Evolutionary conservation across 2,888 invertebrate genomes (phyloP).

Genomic region (Lasioglossum morio): DNA sequence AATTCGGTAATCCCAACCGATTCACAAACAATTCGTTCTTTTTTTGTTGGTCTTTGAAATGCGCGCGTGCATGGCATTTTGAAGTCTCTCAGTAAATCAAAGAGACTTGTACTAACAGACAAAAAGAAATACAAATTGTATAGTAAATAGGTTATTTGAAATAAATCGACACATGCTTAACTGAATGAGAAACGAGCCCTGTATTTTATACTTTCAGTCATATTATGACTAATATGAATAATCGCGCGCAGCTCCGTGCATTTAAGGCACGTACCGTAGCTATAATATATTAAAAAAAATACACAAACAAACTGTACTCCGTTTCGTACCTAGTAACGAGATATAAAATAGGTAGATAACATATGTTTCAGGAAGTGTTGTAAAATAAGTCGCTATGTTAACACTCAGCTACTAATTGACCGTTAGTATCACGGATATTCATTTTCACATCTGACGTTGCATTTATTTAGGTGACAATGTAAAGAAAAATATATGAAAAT

Average conservation of each 20-base stretch:
- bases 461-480: slow-evolving; percentile 62
- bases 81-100: slow-evolving; percentile 66
- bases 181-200: slow-evolving; percentile 73
- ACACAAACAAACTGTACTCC: slow-evolving; percentile 40
- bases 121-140: slow-evolving; percentile 77
- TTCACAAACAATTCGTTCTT: slow-evolving; percentile 45
- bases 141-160: slow-evolving; percentile 81
- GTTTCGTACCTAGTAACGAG: slow-evolving; percentile 40
- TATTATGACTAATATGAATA: slow-evolving; percentile 30
- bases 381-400: slow-evolving; percentile 49
- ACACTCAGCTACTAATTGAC: slow-evolving; percentile 29
- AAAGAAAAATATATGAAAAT: slow-evolving; percentile 50
- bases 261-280: slow-evolving; percentile 42
- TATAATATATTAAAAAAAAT: slow-evolving; percentile 32
- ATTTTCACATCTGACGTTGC: slow-evolving; percentile 53
- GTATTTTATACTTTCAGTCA: slow-evolving; percentile 75
- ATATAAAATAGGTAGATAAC: slow-evolving; percentile 38
- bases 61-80: slow-evolving; percentile 47
- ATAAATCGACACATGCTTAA: slow-evolving; percentile 80
- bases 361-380: slow-evolving; percentile 45
- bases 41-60: slow-evolving; percentile 49
- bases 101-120: slow-evolving; percentile 76
- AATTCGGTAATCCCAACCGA: slow-evolving; percentile 49
- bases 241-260: slow-evolving; percentile 55
- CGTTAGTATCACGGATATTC: slow-evolving; percentile 45